phyloP scores from a whole-genome alignment of 2,888 invertebrate genomes.

The Willowsia nigromaculata region DNA sequence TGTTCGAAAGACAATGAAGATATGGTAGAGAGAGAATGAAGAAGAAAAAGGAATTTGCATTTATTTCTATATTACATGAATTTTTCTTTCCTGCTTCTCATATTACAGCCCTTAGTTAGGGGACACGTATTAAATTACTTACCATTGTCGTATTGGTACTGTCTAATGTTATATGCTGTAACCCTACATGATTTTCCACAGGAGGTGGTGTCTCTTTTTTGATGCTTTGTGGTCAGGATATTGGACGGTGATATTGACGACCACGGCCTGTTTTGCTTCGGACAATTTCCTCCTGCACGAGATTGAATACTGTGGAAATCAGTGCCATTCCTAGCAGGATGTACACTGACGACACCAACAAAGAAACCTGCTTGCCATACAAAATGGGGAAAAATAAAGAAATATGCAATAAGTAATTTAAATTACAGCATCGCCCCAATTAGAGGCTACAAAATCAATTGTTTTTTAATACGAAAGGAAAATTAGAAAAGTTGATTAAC shows the following conservation, averaged over 20 bases:
- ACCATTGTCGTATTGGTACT: conserved; percentile 77
- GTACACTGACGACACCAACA: conserved; percentile 89
- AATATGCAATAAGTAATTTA: background rate
- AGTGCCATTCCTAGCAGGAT: conserved; percentile 92
- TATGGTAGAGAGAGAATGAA: background rate
- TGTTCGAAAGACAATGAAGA: background rate
- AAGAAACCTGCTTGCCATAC: conserved; percentile 82
- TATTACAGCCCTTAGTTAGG: too few relatives aligned
- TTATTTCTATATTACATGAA: background rate
- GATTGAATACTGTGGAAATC: conserved; percentile 92
- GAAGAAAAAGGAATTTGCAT: conserved; percentile 3
- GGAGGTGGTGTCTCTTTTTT: conserved; percentile 69
- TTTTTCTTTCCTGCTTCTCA: background rate
- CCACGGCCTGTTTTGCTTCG: conserved; percentile 77
- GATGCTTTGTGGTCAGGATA: conserved; percentile 78
- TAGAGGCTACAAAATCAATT: too few relatives aligned
- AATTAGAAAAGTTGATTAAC: conserved; percentile 16
- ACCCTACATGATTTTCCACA: conserved; percentile 77
- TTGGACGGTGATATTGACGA: conserved; percentile 78
- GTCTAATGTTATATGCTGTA: conserved; percentile 78
- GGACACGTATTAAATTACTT: conserved; percentile 50
- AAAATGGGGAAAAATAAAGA: background rate
- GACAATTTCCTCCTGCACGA: conserved; percentile 90
- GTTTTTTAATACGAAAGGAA: background rate
- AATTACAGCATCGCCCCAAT: background rate